phyloP scores from a whole-genome alignment of 2,797 vertebrate species.

The Onychomys arenicola region DNA sequence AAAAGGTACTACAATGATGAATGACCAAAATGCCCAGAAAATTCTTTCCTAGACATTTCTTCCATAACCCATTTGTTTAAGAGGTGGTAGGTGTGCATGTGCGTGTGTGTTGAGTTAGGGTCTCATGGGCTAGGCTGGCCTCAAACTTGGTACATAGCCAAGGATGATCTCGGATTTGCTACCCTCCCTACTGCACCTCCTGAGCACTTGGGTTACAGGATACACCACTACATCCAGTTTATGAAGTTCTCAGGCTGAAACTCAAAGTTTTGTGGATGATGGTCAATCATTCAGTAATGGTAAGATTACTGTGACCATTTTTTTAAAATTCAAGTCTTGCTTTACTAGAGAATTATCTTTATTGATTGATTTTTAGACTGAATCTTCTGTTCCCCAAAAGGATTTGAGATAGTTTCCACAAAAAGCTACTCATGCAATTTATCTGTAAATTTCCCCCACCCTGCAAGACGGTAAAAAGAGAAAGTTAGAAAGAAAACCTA shows the following conservation, averaged over 20 bases:
- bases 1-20: constrained; percentile 38
- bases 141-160: background rate
- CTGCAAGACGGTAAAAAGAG: background rate
- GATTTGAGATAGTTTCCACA: constrained; percentile 40
- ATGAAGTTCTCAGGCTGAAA: background rate
- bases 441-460: background rate
- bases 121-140: background rate
- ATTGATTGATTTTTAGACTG: constrained; percentile 21
- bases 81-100: background rate
- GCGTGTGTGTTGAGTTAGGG: background rate
- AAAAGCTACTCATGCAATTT: constrained; percentile 26
- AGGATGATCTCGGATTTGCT: background rate
- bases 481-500: background rate
- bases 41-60: constrained; percentile 25
- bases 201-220: background rate
- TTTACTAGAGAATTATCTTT: constrained; percentile 54
- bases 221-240: background rate
- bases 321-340: background rate
- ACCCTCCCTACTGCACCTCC: background rate
- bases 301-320: constrained; percentile 18
- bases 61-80: constrained; percentile 41
- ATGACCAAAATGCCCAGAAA: constrained; percentile 13
- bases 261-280: background rate
- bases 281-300: background rate
- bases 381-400: constrained; percentile 45